A percentile compares a stretch with the other conserved stretches of the same genome.
Evolutionary conservation across 1,140 invertebrate genomes (phyloP).

Genomic region (Cyclina sinensis): DNA sequence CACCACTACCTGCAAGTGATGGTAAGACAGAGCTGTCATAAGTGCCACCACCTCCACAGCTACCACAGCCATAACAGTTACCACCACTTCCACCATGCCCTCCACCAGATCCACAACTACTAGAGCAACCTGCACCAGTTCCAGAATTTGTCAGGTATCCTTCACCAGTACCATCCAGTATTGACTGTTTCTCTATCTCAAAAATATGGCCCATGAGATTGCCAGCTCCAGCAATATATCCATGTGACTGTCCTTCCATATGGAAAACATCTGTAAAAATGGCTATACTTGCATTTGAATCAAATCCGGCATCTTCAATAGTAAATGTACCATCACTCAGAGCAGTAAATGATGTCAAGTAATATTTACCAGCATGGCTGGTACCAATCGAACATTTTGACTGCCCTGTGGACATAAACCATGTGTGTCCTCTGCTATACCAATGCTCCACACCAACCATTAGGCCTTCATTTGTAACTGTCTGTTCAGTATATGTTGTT

Average conservation of each 20-base stretch:
- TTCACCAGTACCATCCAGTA: slow-evolving; percentile 66
- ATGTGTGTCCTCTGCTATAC: slow-evolving; percentile 62
- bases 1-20: slow-evolving; percentile 75
- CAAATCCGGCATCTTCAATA: slow-evolving; percentile 63
- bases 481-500: slow-evolving; percentile 72
- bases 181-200: slow-evolving; percentile 73
- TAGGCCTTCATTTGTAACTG: slow-evolving; percentile 62
- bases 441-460: slow-evolving; percentile 76
- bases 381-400: slow-evolving; percentile 48
- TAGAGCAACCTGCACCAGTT: slow-evolving; percentile 67
- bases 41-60: slow-evolving; percentile 36
- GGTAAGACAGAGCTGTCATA: slow-evolving; percentile 66
- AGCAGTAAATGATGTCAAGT: slow-evolving; percentile 71
- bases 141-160: slow-evolving; percentile 71
- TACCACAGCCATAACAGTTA: slow-evolving; percentile 42
- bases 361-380: slow-evolving; percentile 67
- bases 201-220: slow-evolving; percentile 61
- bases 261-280: slow-evolving; percentile 69
- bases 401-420: slow-evolving; percentile 59
- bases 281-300: slow-evolving; percentile 54
- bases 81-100: slow-evolving; percentile 74
- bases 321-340: slow-evolving; percentile 70
- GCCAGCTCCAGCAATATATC: slow-evolving; percentile 42
- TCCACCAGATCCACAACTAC: slow-evolving; percentile 69
- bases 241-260: slow-evolving; percentile 60